Evolutionary conservation across 2,888 invertebrate species (phyloP), one percentile per base, ranked within the genome.

Genomic region (Dolomedes plantarius): DNA sequence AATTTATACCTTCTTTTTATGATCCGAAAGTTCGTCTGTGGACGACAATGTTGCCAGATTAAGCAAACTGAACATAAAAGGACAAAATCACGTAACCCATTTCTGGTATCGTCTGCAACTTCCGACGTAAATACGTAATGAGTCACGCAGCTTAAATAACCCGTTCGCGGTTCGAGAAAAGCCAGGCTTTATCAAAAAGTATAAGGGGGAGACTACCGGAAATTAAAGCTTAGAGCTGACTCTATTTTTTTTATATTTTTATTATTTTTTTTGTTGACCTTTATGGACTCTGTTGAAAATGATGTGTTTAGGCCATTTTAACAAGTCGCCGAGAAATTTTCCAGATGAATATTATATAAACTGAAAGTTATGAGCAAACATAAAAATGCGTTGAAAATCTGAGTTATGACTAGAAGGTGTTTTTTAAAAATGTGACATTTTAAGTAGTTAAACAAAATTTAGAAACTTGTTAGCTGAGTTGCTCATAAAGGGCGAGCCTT

Each of bases 121-220:
- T 41, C 78, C 74, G 27, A 31, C 56, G 74, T 81, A 81, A 81
- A 81, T 81, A 81, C 56, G 74, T 81, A 81, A 81, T 81, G 81
- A 56, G 68, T 64, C 56, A 32, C 46, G 67, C 74, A 56, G 28
- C 67, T 68, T n/a, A 46, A 77, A 80, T 67, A 36, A 80, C 73
- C 67, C 71, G 64, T 71, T 71, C 36, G 31, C 31, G 32, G 36
- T 62, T 27, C 62, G 2, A 67, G 46, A 9, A 31, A 46, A 67
- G 62, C 41, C 23, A n/a, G 16, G 56, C 67, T 74, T 81, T 74
- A 81, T 81, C 68, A 74, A 74, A 81, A 78, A 67, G 28, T 56
- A 62, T 67, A 68, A 64, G 71, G 39, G n/a, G 32, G 28, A 64
- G 16, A 39, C 23, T 23, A 2, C 56, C 56, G 56, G 56, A 56